Percentiles rank a stretch among this genome's conserved stretches.
Evolutionary conservation across 2,113 vertebrate species (phyloP).

Genomic region (Fregata magnificens): DNA sequence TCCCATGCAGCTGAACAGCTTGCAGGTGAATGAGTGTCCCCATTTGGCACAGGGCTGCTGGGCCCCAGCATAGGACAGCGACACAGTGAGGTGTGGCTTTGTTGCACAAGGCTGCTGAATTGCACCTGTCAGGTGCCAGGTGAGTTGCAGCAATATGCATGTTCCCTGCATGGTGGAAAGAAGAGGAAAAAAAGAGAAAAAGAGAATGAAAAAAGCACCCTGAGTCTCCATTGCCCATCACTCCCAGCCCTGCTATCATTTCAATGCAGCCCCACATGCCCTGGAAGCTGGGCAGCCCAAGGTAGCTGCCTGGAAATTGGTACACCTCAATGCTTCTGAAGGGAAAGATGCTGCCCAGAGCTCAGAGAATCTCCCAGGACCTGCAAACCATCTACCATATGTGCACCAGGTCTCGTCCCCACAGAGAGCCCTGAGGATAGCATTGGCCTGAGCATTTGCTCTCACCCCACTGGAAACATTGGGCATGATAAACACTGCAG

Average conservation of each 20-base stretch:
- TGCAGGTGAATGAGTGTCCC: not conserved
- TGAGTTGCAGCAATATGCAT: not conserved
- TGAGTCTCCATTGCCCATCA: not conserved
- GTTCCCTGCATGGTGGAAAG: not conserved
- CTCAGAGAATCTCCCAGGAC: not conserved
- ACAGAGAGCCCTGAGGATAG: not conserved
- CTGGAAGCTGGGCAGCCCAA: not conserved
- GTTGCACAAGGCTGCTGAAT: not conserved
- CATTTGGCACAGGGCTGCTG: not conserved
- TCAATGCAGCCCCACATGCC: not conserved
- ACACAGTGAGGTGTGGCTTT: not conserved
- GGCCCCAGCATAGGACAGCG: accelerated
- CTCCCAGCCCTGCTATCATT: accelerated
- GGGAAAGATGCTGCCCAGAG: not conserved
- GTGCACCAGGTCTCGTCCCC: not conserved
- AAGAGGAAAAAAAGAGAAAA: not conserved
- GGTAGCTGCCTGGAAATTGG: not conserved
- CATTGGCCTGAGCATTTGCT: not conserved
- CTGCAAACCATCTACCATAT: not conserved
- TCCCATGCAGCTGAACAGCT: not conserved
- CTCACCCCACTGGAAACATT: not conserved
- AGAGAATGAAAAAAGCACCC: not conserved
- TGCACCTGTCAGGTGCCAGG: not conserved
- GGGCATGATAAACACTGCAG: not conserved
- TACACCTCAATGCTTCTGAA: not conserved